Evolutionary conservation across 2,888 invertebrate genomes (phyloP).

Genomic region (Tetranychus piercei): DNA sequence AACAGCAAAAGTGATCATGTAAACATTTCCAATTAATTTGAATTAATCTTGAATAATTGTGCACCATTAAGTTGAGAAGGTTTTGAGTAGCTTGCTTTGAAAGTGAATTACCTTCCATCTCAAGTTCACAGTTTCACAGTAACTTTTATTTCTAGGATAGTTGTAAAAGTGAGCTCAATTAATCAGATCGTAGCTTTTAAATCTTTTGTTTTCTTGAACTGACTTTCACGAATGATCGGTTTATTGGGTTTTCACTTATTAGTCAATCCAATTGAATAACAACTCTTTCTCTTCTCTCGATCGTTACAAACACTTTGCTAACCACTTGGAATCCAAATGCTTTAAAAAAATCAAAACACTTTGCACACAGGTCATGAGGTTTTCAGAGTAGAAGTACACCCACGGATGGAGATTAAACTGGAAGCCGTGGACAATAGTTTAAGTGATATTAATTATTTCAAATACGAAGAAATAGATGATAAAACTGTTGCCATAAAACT

Average conservation of each 20-base stretch:
- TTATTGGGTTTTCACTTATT: neutral
- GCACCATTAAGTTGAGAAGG: too few relatives aligned
- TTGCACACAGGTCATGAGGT: slow-evolving; percentile 47
- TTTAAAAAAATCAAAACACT: neutral
- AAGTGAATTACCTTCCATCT: too few relatives aligned
- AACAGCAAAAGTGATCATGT: too few relatives aligned
- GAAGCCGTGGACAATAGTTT: slow-evolving; percentile 44
- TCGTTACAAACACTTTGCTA: neutral
- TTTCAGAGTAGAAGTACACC: slow-evolving; percentile 59
- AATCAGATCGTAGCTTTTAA: neutral
- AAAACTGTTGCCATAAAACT: slow-evolving; percentile 57
- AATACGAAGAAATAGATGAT: slow-evolving; percentile 51
- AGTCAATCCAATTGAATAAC: neutral
- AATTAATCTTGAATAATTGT: too few relatives aligned
- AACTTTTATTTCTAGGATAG: too few relatives aligned
- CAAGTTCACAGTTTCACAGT: too few relatives aligned
- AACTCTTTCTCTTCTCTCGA: neutral
- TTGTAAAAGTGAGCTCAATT: too few relatives aligned
- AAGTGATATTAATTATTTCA: slow-evolving; percentile 41
- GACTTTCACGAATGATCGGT: neutral
- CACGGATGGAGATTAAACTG: slow-evolving; percentile 50
- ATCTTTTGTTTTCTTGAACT: neutral
- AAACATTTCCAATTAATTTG: too few relatives aligned
- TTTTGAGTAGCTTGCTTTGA: too few relatives aligned
- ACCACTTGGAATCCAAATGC: neutral